These are phyloP conservation scores for Eristalinus sepulchralis DNA, from an alignment of 2,888 invertebrate genomes.

Conservation along the genomic window DNA sequence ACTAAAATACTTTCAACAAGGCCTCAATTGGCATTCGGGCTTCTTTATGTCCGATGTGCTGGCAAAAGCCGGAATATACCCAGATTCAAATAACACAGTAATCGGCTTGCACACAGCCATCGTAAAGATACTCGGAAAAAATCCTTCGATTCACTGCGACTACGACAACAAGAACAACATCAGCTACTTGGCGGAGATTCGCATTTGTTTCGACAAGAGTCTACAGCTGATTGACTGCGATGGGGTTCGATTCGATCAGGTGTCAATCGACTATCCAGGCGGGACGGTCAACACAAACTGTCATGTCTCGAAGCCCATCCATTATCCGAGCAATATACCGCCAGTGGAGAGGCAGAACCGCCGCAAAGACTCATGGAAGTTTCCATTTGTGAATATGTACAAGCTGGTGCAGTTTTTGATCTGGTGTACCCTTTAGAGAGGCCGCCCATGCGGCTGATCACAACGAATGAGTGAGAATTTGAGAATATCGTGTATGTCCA, in stretches of 20 bases:
- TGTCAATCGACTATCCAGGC: conserved; percentile 76
- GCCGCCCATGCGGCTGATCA: conserved; percentile 34
- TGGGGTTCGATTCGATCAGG: conserved; percentile 80
- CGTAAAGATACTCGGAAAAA: conserved; percentile 82
- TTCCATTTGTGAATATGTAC: conserved; percentile 82
- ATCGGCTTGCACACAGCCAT: conserved; percentile 83
- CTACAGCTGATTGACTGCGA: conserved; percentile 86
- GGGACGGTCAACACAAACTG: conserved; percentile 84
- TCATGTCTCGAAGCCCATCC: conserved; percentile 81
- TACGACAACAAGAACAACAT: conserved; percentile 83
- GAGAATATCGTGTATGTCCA: conserved; percentile 23
- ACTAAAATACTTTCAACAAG: conserved; percentile 86
- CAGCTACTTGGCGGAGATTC: conserved; percentile 86
- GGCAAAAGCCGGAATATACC: conserved; percentile 83
- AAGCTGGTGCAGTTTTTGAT: conserved; percentile 83
- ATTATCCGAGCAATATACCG: conserved; percentile 83
- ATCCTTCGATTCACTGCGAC: conserved; percentile 85
- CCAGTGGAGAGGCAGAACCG: conserved; percentile 69
- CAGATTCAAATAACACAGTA: conserved; percentile 82
- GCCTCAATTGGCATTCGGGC: conserved; percentile 83
- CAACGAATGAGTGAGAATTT: conserved; percentile 48
- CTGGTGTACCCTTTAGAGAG: conserved; percentile 84
- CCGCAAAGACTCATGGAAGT: conserved; percentile 78
- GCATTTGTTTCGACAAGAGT: conserved; percentile 88
- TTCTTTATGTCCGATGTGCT: conserved; percentile 85